Percentiles rank a stretch among this genome's conserved stretches.
Conservation (phyloP, 2,113 vertebrate species). For the Pseudorasbora parva region DNA sequence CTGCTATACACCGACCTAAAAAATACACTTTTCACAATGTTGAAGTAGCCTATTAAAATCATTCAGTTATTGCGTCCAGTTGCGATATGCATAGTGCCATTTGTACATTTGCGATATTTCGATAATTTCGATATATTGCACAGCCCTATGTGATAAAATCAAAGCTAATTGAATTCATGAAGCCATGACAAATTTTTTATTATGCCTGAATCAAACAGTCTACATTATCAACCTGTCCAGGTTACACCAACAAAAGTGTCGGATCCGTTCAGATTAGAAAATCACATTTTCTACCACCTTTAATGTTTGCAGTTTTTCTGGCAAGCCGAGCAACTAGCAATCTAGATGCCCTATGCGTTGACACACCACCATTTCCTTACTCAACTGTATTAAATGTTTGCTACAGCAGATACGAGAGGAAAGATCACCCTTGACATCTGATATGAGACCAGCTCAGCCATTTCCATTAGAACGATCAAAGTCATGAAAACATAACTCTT, state of each 20-base stretch:
- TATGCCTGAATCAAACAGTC: too few species aligned
- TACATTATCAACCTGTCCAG: not conserved
- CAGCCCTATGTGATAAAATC: too few species aligned
- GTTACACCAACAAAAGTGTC: not conserved
- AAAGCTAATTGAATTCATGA: too few species aligned
- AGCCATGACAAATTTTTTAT: too few species aligned
- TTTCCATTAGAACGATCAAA: conserved; percentile 27
- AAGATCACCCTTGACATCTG: conserved; percentile 21
- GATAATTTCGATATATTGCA: too few species aligned
- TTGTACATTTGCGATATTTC: too few species aligned
- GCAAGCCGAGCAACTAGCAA: not conserved
- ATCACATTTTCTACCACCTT: not conserved
- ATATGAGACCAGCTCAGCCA: conserved; percentile 23
- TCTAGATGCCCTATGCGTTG: not conserved
- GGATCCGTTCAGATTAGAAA: not conserved
- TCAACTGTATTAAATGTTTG: conserved; percentile 63
- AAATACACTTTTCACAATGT: too few species aligned
- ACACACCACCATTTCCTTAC: not conserved
- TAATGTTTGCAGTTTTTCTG: not conserved
- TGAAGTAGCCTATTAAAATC: too few species aligned
- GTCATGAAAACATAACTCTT: conserved; percentile 28
- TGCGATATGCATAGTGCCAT: too few species aligned
- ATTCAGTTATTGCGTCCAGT: too few species aligned
- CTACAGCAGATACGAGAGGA: conserved; percentile 28
- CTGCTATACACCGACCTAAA: too few species aligned